Evolutionary conservation across 2,888 invertebrate species (phyloP), one percentile per base, ranked within the genome.

Genomic region (Andrena bucephala): DNA sequence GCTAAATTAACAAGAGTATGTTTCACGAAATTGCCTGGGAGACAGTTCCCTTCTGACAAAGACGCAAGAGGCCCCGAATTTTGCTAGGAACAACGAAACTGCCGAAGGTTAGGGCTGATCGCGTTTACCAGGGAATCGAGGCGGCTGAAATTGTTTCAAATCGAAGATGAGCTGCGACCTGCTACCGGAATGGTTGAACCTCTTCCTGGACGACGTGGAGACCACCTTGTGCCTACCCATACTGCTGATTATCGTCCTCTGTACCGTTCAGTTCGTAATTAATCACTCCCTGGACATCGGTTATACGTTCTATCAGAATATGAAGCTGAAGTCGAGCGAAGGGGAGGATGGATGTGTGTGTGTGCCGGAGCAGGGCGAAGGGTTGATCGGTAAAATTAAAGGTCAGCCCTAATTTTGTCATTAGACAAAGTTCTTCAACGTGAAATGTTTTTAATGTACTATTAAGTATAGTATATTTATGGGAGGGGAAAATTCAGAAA

Each of bases 131-230:
- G 27, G 42, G 42, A 10, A n/a, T 60, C 16, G 24, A 6, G 31
- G 27, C 2, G 13, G 6, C 13, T 33, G 2, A 48, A 33, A 27
- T 24, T 20, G 20, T 50, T 71, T 33, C 13, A 13, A 33, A 42
- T 24, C 68, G 54, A 90, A 75, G 71, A 92, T 91, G 92, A 89
- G 85, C 65, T 85, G 82, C 84, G 88, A 90, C 70, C 75, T 93
- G 42, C 80, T 93, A 27, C 90, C 94, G 33, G 88, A 89, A 50
- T 85, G 79, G 74, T 87, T 93, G 27, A 89, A 93, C 74, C 72
- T 82, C 7, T 84, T 92, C 66, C 86, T 94, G 69, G 92, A 92
- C 71, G 91, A 91, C 65, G 88, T 92, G 10, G 94, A 94, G 76
- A 87, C 87, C 27, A 88, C 82, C 31, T 87, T 93, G 1, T 91